Percentiles rank a stretch among this genome's conserved stretches.
These are phyloP conservation scores for Trachythela sp. DNA, from an alignment of 64 coral and sea anemone species.

Conservation along the genomic window DNA sequence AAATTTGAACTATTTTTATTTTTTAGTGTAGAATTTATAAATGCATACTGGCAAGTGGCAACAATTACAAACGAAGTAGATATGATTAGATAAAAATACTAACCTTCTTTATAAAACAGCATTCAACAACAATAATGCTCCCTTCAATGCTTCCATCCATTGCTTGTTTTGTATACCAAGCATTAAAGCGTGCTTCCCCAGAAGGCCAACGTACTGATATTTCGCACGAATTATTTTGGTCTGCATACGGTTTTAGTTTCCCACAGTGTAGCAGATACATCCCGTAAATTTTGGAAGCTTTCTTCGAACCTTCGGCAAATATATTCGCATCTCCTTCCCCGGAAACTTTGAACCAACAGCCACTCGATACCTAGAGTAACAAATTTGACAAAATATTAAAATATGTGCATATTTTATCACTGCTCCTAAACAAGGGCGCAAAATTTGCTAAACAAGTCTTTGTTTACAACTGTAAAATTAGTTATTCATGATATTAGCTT, in stretches of 20 bases:
- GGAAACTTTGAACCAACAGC: neutral
- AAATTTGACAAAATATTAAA: neutral
- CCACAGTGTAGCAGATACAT: neutral
- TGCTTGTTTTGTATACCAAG: neutral
- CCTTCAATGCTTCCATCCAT: neutral
- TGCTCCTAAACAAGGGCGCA: neutral
- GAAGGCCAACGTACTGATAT: neutral
- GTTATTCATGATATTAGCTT: neutral
- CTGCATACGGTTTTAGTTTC: neutral
- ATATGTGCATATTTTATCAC: neutral
- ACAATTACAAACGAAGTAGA: too few relatives aligned
- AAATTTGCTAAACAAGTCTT: neutral
- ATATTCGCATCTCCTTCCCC: neutral
- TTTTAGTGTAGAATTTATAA: too few relatives aligned
- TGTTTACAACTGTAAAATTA: too few relatives aligned
- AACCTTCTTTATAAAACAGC: neutral
- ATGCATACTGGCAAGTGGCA: too few relatives aligned
- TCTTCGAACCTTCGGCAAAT: neutral
- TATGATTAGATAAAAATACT: too few relatives aligned
- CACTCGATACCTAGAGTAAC: neutral
- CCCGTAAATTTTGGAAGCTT: slow-evolving; percentile 7
- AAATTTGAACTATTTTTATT: too few relatives aligned
- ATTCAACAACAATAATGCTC: neutral
- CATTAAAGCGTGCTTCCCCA: neutral
- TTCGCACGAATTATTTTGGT: neutral